phyloP scores from a whole-genome alignment of 2,113 vertebrate genomes.

The Antennarius striatus region DNA sequence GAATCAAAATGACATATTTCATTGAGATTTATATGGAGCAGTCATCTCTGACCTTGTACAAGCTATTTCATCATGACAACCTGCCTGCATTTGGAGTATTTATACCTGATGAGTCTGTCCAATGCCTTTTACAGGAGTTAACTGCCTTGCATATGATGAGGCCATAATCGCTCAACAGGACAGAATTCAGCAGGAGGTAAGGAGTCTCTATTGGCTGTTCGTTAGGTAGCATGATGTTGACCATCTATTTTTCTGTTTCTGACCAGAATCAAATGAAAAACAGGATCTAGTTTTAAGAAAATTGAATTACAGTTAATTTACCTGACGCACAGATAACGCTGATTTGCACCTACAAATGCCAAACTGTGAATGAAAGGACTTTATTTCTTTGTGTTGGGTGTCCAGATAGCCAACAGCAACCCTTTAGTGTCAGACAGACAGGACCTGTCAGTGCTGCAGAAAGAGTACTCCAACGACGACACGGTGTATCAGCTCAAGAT shows the following conservation, averaged over 20 bases:
- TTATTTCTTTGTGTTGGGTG: constrained; percentile 7
- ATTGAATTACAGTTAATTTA: too few relatives aligned
- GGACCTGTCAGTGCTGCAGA: constrained; percentile 87
- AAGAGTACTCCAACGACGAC: constrained; percentile 90
- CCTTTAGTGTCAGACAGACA: constrained; percentile 91
- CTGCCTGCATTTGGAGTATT: background rate
- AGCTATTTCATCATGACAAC: background rate
- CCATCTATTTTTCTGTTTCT: too few relatives aligned
- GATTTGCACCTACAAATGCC: too few relatives aligned
- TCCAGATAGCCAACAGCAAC: constrained; percentile 90
- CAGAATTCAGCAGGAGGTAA: constrained; percentile 94
- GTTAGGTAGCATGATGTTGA: background rate
- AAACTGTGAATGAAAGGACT: too few relatives aligned
- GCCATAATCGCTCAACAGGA: constrained; percentile 95
- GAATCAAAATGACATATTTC: too few relatives aligned
- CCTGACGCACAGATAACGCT: background rate
- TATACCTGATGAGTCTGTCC: background rate
- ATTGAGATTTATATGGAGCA: too few relatives aligned
- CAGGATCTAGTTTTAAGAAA: too few relatives aligned
- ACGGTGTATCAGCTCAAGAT: constrained; percentile 93
- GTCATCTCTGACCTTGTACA: too few relatives aligned
- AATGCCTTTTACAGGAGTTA: constrained; percentile 79
- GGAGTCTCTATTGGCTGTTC: constrained; percentile 16
- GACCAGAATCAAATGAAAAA: too few relatives aligned
- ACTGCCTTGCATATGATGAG: constrained; percentile 91